phyloP scores from a whole-genome alignment of 2,113 vertebrate species.

The Entelurus aequoreus region DNA sequence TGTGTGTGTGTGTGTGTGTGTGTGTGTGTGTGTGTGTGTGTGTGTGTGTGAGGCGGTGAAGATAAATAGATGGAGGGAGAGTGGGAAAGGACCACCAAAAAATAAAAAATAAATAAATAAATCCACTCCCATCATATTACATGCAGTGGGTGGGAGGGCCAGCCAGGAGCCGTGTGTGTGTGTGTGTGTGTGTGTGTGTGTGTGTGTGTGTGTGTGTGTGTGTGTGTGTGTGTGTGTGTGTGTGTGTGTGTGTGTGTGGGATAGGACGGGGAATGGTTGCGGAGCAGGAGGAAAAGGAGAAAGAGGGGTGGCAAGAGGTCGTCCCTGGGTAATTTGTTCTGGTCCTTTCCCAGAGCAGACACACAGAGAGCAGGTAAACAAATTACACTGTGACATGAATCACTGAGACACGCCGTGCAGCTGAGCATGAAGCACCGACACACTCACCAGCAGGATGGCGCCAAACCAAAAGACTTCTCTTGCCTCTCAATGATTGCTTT shows the following conservation, averaged over 20 bases:
- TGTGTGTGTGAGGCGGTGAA: too few relatives aligned
- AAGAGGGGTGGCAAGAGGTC: slow-evolving; percentile 53
- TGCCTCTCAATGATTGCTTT: slow-evolving; percentile 39
- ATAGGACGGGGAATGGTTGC: slow-evolving; percentile 34
- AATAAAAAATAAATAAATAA: too few relatives aligned
- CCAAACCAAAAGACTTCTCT: slow-evolving; percentile 14
- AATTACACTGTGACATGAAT: slow-evolving; percentile 74
- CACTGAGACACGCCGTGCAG: slow-evolving; percentile 61
- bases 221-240: too few relatives aligned
- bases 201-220: too few relatives aligned
- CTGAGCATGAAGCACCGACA: slow-evolving; percentile 14
- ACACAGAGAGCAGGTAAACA: slow-evolving; percentile 71
- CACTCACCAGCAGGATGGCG: slow-evolving; percentile 24
- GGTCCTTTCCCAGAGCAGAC: slow-evolving; percentile 66
- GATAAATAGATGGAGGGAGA: too few relatives aligned
- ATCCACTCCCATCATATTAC: too few relatives aligned
- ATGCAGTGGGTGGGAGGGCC: too few relatives aligned
- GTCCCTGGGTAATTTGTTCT: slow-evolving; percentile 71
- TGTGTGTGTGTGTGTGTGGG: not conserved
- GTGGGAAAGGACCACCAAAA: too few relatives aligned
- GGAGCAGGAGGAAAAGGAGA: slow-evolving; percentile 41
- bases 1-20: too few relatives aligned
- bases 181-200: too few relatives aligned
- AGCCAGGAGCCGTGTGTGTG: too few relatives aligned
- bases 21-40: too few relatives aligned